phyloP scores from a whole-genome alignment of 2,113 vertebrate species.

The Pelusios castaneus region DNA sequence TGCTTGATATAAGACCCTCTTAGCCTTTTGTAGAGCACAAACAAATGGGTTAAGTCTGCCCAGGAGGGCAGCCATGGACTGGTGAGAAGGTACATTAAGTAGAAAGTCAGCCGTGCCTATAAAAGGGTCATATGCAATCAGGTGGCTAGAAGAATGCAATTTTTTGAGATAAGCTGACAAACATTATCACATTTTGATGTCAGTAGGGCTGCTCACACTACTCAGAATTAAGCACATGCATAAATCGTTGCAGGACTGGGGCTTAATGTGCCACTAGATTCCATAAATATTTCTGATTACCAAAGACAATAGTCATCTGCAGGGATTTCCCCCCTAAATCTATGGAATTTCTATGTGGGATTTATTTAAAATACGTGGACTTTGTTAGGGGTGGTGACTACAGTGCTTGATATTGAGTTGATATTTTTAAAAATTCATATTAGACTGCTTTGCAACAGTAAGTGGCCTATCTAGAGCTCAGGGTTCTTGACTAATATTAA shows the following conservation, averaged over 20 bases:
- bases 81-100: neutral
- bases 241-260: neutral
- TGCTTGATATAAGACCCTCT: neutral
- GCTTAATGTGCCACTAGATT: neutral
- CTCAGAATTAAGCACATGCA: neutral
- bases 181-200: neutral
- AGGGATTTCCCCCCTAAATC: slow-evolving; percentile 1
- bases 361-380: slow-evolving; percentile 1
- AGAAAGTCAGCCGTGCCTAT: neutral
- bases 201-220: neutral
- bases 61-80: neutral
- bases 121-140: neutral
- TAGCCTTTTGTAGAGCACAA: neutral
- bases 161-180: neutral
- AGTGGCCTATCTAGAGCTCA: slow-evolving; percentile 9
- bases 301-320: neutral
- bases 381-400: neutral
- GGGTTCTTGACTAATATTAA: slow-evolving; percentile 49
- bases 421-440: slow-evolving; percentile 5
- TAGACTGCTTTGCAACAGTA: slow-evolving; percentile 19
- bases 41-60: neutral
- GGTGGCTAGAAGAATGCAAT: neutral
- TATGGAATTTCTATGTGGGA: neutral
- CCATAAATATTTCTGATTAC: neutral
- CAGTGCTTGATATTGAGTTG: slow-evolving; percentile 33